Percentiles rank a stretch among this genome's conserved stretches.
phyloP scores from a whole-genome alignment of 2,113 vertebrate species.

The Carassius auratus region DNA sequence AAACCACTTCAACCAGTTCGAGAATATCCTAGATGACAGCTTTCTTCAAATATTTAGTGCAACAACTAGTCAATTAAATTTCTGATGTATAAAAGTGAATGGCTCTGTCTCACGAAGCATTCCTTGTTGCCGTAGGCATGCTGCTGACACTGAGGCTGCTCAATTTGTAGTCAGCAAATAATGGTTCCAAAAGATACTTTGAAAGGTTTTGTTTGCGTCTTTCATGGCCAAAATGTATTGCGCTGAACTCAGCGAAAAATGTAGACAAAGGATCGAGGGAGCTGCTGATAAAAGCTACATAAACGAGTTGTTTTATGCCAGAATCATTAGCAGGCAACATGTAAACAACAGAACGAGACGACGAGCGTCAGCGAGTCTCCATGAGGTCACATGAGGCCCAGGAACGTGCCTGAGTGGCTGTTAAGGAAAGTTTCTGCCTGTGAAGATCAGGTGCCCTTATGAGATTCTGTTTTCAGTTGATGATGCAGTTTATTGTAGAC shows the following conservation, averaged over 20 bases:
- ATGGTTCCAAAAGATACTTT: neutral
- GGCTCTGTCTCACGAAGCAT: slow-evolving; percentile 15
- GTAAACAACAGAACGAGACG: neutral
- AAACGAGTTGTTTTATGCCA: neutral
- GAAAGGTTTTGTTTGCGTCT: neutral
- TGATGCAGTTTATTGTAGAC: neutral
- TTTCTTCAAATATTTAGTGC: neutral
- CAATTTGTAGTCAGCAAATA: neutral
- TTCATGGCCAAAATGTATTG: neutral
- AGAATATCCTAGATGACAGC: neutral
- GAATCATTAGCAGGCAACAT: slow-evolving; percentile 9
- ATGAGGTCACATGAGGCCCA: neutral
- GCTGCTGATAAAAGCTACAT: neutral
- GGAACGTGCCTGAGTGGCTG: neutral
- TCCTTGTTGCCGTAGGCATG: neutral
- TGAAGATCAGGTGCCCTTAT: neutral
- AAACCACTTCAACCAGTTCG: neutral
- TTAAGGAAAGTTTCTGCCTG: neutral
- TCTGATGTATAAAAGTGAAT: neutral
- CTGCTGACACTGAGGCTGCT: neutral
- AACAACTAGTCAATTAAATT: neutral
- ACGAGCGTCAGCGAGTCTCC: neutral
- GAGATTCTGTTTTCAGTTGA: neutral
- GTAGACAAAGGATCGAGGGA: neutral
- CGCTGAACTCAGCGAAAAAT: neutral